Conservation (phyloP, 2,797 vertebrate genomes). For the Tangara arthus region DNA sequence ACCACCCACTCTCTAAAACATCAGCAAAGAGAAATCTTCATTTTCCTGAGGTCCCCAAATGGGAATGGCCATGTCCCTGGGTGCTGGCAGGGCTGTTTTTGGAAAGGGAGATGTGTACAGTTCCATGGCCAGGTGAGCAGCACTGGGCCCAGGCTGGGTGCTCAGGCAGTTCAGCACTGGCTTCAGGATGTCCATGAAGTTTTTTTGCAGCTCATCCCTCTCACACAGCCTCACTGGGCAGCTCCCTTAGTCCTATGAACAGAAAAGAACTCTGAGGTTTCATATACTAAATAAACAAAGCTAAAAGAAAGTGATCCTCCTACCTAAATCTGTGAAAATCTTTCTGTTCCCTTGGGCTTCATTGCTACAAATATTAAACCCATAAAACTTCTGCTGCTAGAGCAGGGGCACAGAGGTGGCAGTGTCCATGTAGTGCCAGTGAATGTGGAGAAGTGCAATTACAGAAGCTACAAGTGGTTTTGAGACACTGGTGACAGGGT, state of each 20-base stretch:
- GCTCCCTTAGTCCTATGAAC: neutral
- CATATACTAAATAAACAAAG: neutral
- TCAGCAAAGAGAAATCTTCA: neutral
- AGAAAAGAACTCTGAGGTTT: neutral
- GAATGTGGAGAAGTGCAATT: neutral
- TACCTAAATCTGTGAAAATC: neutral
- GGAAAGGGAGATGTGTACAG: neutral
- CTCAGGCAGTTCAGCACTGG: neutral
- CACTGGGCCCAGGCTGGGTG: neutral
- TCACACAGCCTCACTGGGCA: neutral
- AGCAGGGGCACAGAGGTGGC: neutral
- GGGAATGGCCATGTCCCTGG: accelerated
- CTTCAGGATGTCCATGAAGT: accelerated
- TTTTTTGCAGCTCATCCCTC: neutral
- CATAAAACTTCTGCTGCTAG: constrained; percentile 5
- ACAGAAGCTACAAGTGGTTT: neutral
- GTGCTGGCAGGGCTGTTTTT: neutral
- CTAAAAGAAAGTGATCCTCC: neutral
- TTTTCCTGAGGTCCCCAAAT: neutral
- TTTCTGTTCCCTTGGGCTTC: neutral
- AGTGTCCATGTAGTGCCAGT: accelerated
- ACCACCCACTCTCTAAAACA: neutral
- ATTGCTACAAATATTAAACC: constrained; percentile 23
- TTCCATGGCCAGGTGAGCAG: neutral
- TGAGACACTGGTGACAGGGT: neutral